Evolutionary conservation across 2,113 vertebrate genomes (phyloP).

Genomic region (Clupea harengus): DNA sequence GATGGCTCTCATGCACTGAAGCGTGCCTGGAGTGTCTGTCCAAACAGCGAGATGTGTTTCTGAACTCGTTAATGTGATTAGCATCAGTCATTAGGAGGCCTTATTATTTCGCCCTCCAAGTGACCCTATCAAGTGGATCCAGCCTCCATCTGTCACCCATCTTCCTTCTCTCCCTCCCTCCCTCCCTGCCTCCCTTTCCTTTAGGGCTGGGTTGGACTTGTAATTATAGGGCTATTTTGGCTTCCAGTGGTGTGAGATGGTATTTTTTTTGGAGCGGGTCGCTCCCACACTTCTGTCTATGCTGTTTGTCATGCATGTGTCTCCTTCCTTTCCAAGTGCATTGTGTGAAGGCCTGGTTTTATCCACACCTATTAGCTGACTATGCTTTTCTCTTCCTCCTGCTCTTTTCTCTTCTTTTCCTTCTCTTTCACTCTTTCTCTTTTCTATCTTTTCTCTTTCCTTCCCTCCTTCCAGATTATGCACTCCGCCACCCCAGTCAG

Average conservation of each 20-base stretch:
- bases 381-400: neutral
- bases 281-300: neutral
- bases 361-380: neutral
- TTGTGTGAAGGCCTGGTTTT: neutral
- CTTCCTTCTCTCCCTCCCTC: neutral
- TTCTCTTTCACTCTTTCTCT: conserved; percentile 11
- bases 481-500: conserved; percentile 90
- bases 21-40: neutral
- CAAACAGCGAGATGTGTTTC: conserved; percentile 45
- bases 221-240: neutral
- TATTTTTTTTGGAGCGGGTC: neutral
- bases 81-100: conserved; percentile 52
- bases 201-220: neutral
- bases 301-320: neutral
- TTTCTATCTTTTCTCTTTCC: neutral
- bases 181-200: neutral
- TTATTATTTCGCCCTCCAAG: conserved; percentile 48
- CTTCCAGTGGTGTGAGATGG: neutral
- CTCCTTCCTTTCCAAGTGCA: neutral
- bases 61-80: conserved; percentile 51
- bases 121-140: conserved; percentile 33
- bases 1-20: neutral
- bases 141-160: conserved; percentile 59
- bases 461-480: conserved; percentile 83
- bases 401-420: neutral